Conservation (phyloP, 2,888 invertebrate species). For the Heterodera filipjevi region DNA sequence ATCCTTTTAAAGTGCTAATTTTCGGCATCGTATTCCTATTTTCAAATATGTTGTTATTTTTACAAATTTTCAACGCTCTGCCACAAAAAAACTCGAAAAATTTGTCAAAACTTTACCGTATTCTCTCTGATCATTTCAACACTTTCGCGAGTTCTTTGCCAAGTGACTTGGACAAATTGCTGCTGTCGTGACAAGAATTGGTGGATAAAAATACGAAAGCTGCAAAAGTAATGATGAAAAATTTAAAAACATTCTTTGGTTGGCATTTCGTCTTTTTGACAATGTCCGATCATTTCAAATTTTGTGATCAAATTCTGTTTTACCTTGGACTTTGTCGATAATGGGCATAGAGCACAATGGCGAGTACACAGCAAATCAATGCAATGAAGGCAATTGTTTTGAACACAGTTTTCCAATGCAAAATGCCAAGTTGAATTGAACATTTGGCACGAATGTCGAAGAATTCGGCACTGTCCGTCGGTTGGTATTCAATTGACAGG, state of each 20-base stretch:
- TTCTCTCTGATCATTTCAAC: not conserved
- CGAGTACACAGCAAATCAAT: not conserved
- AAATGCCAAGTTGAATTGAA: constrained; percentile 17
- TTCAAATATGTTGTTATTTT: too few relatives aligned
- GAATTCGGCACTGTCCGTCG: not conserved
- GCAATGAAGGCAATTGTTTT: not conserved
- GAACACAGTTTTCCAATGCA: constrained; percentile 11
- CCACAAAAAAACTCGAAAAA: too few relatives aligned
- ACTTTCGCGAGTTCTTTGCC: not conserved
- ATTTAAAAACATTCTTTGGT: not conserved
- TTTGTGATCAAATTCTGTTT: not conserved
- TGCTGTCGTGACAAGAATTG: not conserved
- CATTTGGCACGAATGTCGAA: constrained; percentile 12
- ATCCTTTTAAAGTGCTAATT: too few relatives aligned
- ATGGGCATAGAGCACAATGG: not conserved
- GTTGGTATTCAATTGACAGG: not conserved
- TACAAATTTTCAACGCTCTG: too few relatives aligned
- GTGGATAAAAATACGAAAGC: constrained; percentile 14
- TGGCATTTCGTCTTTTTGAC: not conserved
- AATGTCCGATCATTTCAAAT: not conserved
- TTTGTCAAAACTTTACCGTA: not conserved
- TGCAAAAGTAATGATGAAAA: not conserved
- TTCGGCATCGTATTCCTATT: too few relatives aligned
- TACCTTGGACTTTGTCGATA: constrained; percentile 21
- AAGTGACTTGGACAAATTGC: not conserved